Evolutionary conservation across 2,888 invertebrate genomes (phyloP), one percentile per base, ranked within the genome.

Genomic region (Campoplex nolae): DNA sequence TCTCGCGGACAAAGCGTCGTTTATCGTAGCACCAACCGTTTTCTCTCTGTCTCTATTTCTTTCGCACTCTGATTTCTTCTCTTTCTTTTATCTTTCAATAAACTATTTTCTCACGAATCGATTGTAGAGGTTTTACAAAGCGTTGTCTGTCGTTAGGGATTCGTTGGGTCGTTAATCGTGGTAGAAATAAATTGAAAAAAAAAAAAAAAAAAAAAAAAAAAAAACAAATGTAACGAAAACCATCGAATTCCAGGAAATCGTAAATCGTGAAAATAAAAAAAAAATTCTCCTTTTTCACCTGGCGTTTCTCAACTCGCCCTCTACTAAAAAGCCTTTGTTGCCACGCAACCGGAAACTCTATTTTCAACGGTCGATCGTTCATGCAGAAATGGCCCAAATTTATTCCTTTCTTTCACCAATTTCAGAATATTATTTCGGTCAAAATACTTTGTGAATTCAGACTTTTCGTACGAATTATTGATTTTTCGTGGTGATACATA

Each of bases 1-100:
- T 70, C 42, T 18, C 38, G 58, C 71, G 71, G 56, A 87, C 86
- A 87, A 87, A 87, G 86, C 38, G 42, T 77, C 77, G 73, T 13
- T 80, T 83, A 73, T 83, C 13, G 4, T 42, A 3, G 1, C 32
- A 62, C 18, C 45, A 16, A 35, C 18, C 75, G 62, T 32, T 73
- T 4, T 16, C n/a, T 38, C 32, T 23, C 67, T 67, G 1, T 16
- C n/a, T 38, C 32, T 23, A 54, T 67, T n/a, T 32, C 67, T 28
- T 23, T 32, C 67, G n/a, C 16, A 6, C 23, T 23, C 32, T 42
- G 6, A 62, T 32, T 62, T 6, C 6, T 32, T 16, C 28, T 42
- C 48, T 65, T 65, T 35, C 28, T 75, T 73, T 71, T 45, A 13
- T n/a, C n/a, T 42, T 77, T 71, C 83, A 16, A 51, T 70, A 71